Conservation (phyloP, 2,113 vertebrate species). For the Amphiprion percula region DNA sequence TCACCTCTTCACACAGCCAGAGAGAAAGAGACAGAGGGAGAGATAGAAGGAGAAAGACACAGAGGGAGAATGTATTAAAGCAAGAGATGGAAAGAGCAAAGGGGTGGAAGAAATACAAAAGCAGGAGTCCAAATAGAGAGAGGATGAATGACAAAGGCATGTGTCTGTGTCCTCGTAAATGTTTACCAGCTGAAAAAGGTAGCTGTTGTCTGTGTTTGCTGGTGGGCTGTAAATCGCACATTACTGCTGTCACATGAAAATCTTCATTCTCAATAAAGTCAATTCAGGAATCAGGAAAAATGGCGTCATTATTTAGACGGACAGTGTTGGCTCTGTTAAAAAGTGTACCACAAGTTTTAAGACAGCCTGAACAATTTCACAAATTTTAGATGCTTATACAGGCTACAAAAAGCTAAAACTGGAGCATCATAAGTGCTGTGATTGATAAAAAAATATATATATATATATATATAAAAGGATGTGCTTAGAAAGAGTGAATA, state of each 20-base stretch:
- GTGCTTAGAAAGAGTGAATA: not conserved
- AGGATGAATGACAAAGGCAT: slow-evolving; percentile 58
- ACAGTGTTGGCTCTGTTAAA: not conserved
- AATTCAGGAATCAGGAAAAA: slow-evolving; percentile 11
- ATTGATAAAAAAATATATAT: too few species aligned
- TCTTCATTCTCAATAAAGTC: slow-evolving; percentile 25
- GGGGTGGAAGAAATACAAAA: slow-evolving; percentile 40
- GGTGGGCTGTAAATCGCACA: slow-evolving; percentile 30
- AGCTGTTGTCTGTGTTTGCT: slow-evolving; percentile 50
- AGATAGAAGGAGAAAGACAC: slow-evolving; percentile 6
- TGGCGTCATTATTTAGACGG: not conserved
- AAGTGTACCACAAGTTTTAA: slow-evolving; percentile 2
- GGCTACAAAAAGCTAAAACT: not conserved
- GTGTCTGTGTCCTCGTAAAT: slow-evolving; percentile 66
- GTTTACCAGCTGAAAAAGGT: slow-evolving; percentile 72
- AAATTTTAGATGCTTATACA: not conserved
- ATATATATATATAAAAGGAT: not conserved
- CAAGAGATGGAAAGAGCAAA: slow-evolving; percentile 48
- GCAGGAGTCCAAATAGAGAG: slow-evolving; percentile 51
- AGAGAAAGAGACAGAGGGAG: slow-evolving; percentile 19
- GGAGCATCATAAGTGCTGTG: too few species aligned
- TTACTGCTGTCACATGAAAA: slow-evolving; percentile 49
- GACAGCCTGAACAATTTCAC: not conserved
- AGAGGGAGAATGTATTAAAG: slow-evolving; percentile 34
- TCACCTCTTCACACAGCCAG: slow-evolving; percentile 71